Conservation (phyloP, 2,888 invertebrate species). For the Tuta absoluta region DNA sequence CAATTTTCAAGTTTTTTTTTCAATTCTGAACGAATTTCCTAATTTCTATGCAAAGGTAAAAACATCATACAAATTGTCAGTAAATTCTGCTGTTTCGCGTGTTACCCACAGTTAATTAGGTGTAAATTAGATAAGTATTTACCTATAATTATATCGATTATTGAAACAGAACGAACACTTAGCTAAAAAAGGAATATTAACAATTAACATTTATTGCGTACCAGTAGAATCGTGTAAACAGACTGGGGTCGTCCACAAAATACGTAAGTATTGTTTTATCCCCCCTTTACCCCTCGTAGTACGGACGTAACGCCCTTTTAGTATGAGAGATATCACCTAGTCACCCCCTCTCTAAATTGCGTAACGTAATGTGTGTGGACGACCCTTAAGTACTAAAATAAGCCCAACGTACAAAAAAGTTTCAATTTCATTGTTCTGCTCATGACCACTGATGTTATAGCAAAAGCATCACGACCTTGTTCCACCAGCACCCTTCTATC, state of each 20-base stretch:
- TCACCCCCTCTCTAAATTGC: no score
- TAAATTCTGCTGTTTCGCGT: neutral
- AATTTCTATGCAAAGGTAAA: no score
- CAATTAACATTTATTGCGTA: neutral
- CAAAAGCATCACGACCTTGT: neutral
- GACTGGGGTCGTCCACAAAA: no score
- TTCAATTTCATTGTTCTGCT: conserved; percentile 6
- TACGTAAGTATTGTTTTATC: neutral
- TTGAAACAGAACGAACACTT: neutral
- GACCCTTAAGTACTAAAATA: no score
- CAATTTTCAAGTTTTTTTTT: no score
- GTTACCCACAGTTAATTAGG: neutral
- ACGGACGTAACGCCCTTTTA: no score
- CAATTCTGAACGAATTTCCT: no score
- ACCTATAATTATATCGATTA: neutral
- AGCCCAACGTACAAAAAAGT: neutral
- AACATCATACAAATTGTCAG: neutral
- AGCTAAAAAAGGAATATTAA: neutral
- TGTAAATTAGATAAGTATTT: conserved; percentile 8
- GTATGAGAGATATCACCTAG: no score
- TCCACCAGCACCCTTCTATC: no score
- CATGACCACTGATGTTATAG: neutral
- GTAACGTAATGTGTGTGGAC: no score
- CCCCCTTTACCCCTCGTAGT: no score
- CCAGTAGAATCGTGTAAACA: neutral